Conservation (phyloP, 2,797 vertebrate genomes). For the Aldrovandia affinis region DNA sequence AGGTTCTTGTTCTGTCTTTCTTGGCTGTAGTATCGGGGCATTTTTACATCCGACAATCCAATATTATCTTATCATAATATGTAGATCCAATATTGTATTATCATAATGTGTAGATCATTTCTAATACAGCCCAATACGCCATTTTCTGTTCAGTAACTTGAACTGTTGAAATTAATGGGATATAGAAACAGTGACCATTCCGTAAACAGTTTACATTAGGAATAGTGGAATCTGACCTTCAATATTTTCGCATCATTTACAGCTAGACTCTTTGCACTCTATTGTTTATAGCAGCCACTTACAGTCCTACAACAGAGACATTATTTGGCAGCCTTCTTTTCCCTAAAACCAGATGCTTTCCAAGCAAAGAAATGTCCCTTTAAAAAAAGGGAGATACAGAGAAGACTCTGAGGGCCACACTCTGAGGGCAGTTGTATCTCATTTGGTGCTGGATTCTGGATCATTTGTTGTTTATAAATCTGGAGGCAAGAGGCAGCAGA, state of each 20-base stretch:
- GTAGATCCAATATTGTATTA: not conserved
- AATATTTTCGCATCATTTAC: constrained; percentile 44
- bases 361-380: not conserved
- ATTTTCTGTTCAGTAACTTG: not conserved
- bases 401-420: not conserved
- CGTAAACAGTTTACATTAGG: constrained; percentile 61
- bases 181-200: not conserved
- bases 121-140: not conserved
- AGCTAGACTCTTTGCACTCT: not conserved
- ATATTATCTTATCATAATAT: constrained; percentile 18
- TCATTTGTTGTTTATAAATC: not conserved
- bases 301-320: not conserved
- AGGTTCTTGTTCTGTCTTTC: not conserved
- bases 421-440: not conserved
- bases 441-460: not conserved
- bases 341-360: not conserved
- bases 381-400: not conserved
- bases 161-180: not conserved
- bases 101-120: too few relatives aligned
- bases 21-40: not conserved
- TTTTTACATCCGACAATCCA: constrained; percentile 8
- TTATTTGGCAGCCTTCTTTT: not conserved
- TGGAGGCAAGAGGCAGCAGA: not conserved
- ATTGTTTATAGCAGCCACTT: constrained; percentile 3
- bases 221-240: constrained; percentile 49